Evolutionary conservation across 2,113 vertebrate genomes (phyloP), one percentile per base, ranked within the genome.

Genomic region (Elephas maximus): DNA sequence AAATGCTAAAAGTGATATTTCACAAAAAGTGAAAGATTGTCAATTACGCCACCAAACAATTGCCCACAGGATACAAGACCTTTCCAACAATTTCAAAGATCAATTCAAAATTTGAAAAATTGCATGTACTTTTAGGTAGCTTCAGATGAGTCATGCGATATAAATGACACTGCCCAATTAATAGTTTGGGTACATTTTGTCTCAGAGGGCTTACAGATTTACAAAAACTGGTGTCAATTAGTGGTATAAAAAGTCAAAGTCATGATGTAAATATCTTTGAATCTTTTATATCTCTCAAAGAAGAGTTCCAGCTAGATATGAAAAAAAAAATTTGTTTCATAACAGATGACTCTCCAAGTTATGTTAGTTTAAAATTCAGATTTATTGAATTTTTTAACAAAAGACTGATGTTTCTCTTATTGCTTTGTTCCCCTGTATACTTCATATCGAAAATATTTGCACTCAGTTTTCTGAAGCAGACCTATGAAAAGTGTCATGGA

Each of bases 401-500:
- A 98, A 97, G 87, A 84, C 92, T 88, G 85, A 95, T 94, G 80
- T 94, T 97, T 97, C 65, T 26, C 33, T 97, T 97, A 88, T 97
- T 97, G 84, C 93, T 95, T 96, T 96, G 93, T 95, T 96, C 90
- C 53, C 45, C 87, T 83, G 44, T 84, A 97, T 96, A 93, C 97
- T 94, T 28, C 44, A 65, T 91, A 95, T 93, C 97, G 87, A 84
- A 97, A 97, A 97, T 96, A 97, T 94, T 97, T 97, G 89, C 93
- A 80, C 92, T 97, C 86, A 84, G 69, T 86, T 97, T 97, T 95
- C 87, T 97, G 90, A 97, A 97, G 93, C 83, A 97, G 97, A 87
- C 92, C 45, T 97, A 81, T 88, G 87, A 86, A 97, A 97, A 98
- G 90, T 94, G 95, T 97, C 90, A 97, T 97, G 93, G 96, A 97